Percentiles rank a stretch among this genome's conserved stretches.
Evolutionary conservation across 2,113 vertebrate species (phyloP).

Genomic region (Romanogobio albipinnatus): DNA sequence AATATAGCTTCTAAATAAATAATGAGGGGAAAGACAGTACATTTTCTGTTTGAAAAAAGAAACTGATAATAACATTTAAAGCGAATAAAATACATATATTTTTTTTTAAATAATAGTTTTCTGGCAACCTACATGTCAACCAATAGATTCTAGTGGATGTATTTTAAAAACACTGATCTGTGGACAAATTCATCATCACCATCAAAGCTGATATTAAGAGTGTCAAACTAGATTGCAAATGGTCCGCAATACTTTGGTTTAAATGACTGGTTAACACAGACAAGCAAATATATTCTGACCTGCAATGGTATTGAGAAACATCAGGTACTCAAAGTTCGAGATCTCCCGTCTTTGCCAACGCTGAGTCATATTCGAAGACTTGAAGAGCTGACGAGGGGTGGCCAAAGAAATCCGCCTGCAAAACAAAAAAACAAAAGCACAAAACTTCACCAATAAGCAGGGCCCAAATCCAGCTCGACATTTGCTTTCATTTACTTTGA

Average conservation of each 20-base stretch:
- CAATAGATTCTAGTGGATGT: background rate
- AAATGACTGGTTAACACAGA: background rate
- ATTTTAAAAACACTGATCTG: too few relatives aligned
- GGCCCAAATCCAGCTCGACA: background rate
- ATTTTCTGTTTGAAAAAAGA: background rate
- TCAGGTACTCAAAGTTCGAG: slow-evolving; percentile 98
- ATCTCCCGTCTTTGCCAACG: slow-evolving; percentile 98
- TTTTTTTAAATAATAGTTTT: background rate
- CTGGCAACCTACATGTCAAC: background rate
- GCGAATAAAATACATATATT: background rate
- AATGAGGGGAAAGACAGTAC: slow-evolving; percentile 23
- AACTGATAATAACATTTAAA: background rate
- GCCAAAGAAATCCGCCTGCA: slow-evolving; percentile 93
- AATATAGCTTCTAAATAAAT: slow-evolving; percentile 47
- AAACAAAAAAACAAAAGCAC: slow-evolving; percentile 35
- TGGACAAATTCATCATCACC: too few relatives aligned
- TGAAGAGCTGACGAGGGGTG: slow-evolving; percentile 95
- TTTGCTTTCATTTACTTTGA: slow-evolving; percentile 32
- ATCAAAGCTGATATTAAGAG: too few relatives aligned
- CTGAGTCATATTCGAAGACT: slow-evolving; percentile 99
- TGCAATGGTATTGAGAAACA: slow-evolving; percentile 98
- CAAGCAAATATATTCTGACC: slow-evolving; percentile 74
- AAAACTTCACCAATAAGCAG: slow-evolving; percentile 8
- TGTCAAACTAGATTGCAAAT: background rate
- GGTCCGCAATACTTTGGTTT: background rate